A percentile compares a stretch with the other conserved stretches of the same genome.
Conservation (phyloP, 1,140 invertebrate species). For the Agraylea sexmaculata region DNA sequence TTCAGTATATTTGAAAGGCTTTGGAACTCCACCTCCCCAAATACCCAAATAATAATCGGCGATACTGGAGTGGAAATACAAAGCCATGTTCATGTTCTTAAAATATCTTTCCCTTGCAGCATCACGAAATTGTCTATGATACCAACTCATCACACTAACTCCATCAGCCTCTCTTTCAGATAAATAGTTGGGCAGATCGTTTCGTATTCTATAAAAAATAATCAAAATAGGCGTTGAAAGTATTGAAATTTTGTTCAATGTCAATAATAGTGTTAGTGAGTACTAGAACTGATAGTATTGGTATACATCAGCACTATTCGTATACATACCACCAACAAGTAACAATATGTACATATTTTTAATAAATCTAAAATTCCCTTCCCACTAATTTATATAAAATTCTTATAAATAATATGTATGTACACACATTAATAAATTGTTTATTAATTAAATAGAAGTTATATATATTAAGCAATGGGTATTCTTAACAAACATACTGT, state of each 20-base stretch:
- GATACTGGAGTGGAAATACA: constrained; percentile 93
- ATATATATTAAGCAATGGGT: no score
- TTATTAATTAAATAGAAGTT: no score
- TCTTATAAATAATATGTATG: no score
- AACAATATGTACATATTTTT: no score
- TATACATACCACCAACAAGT: no score
- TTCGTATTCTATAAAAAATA: constrained; percentile 56
- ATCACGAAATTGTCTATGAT: constrained; percentile 91
- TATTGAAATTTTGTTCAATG: background rate
- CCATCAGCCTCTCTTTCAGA: constrained; percentile 94
- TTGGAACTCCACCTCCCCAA: constrained; percentile 87
- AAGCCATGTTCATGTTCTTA: constrained; percentile 92
- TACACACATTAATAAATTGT: no score
- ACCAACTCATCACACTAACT: constrained; percentile 96
- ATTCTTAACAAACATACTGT: no score
- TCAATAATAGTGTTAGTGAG: background rate
- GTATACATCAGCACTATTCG: no score
- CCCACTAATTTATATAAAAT: no score
- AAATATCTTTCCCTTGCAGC: constrained; percentile 91
- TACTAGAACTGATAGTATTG: constrained; percentile 3
- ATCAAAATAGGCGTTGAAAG: background rate
- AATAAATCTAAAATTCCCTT: no score
- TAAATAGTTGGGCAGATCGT: constrained; percentile 90
- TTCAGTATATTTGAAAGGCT: constrained; percentile 95
- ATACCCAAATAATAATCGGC: constrained; percentile 95